These are phyloP conservation scores for Peromyscus leucopus DNA, from an alignment of 2,113 vertebrate genomes.

Conservation along the genomic window DNA sequence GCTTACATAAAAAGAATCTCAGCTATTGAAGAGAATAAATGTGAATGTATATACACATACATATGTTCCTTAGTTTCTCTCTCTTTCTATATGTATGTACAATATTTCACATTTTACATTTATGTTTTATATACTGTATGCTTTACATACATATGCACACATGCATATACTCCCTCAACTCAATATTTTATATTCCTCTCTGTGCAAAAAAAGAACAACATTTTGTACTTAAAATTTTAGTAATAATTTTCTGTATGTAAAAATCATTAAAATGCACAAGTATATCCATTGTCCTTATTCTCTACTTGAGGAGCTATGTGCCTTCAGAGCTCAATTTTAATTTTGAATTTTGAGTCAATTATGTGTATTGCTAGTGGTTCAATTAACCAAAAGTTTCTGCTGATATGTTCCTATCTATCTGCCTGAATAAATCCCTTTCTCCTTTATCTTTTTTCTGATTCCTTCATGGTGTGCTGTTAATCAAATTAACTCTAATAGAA, in stretches of 20 bases:
- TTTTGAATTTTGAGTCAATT: conserved; percentile 83
- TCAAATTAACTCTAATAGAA: conserved; percentile 82
- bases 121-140: not conserved
- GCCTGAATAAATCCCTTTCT: conserved; percentile 66
- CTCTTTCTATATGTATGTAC: not conserved
- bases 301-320: conserved; percentile 15
- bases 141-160: not conserved
- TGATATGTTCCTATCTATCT: conserved; percentile 71
- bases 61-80: not conserved
- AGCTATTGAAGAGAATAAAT: conserved; percentile 1
- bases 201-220: not conserved
- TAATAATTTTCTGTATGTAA: conserved; percentile 47
- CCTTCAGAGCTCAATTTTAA: conserved; percentile 71
- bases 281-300: not conserved
- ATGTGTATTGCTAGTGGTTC: conserved; percentile 67
- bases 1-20: not conserved
- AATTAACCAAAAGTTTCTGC: conserved; percentile 72
- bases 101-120: not conserved
- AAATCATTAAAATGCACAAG: conserved; percentile 48
- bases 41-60: not conserved
- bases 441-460: conserved; percentile 30
- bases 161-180: not conserved
- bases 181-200: not conserved
- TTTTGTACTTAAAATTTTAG: conserved; percentile 41
- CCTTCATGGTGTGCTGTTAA: conserved; percentile 56